These are phyloP conservation scores for Scaptomyza cyrtandrae DNA, from an alignment of 2,888 invertebrate species.

Conservation along the genomic window DNA sequence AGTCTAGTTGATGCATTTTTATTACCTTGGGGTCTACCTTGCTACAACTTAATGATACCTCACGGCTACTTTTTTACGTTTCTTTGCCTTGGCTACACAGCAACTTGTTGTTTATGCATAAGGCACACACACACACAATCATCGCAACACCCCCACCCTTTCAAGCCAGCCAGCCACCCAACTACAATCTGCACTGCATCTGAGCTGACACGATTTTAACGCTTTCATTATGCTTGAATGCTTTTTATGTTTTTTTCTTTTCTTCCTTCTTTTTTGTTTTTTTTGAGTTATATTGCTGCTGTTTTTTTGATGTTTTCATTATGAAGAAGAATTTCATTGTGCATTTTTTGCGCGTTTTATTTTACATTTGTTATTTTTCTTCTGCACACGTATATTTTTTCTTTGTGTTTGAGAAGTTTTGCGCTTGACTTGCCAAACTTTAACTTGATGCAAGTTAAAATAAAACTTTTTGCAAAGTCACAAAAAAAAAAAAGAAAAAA, in stretches of 20 bases:
- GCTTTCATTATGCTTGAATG: slow-evolving; percentile 69
- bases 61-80: neutral
- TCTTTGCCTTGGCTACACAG: slow-evolving; percentile 29
- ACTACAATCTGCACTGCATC: slow-evolving; percentile 9
- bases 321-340: slow-evolving; percentile 28
- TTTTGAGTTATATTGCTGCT: slow-evolving; percentile 21
- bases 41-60: slow-evolving; percentile 12
- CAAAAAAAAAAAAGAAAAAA: neutral
- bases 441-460: slow-evolving; percentile 28
- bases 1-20: neutral
- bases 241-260: no score
- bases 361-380: slow-evolving; percentile 14
- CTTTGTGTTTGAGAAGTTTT: slow-evolving; percentile 11
- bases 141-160: neutral
- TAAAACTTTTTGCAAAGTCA: slow-evolving; percentile 26
- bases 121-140: slow-evolving; percentile 19
- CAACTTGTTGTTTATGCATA: slow-evolving; percentile 68
- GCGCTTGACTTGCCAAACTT: slow-evolving; percentile 28
- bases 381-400: neutral
- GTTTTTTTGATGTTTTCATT: slow-evolving; percentile 43
- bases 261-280: slow-evolving; percentile 7
- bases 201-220: slow-evolving; percentile 69
- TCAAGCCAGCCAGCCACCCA: no score
- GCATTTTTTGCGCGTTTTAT: slow-evolving; percentile 2
- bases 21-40: slow-evolving; percentile 2